These are phyloP conservation scores for Epinephelus lanceolatus DNA, from an alignment of 2,113 vertebrate species.

Conservation along the genomic window DNA sequence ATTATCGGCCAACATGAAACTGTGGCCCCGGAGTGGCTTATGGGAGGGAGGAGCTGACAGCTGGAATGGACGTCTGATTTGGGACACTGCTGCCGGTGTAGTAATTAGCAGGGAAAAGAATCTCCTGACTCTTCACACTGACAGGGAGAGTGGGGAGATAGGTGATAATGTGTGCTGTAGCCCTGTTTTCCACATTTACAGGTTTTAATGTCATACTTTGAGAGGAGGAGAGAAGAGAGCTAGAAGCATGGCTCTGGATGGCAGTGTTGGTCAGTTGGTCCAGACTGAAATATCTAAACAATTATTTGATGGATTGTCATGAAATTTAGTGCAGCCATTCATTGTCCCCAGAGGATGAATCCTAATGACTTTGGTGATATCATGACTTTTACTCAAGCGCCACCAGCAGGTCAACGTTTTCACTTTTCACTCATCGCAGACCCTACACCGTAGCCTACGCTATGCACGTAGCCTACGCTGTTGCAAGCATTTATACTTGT, in stretches of 20 bases:
- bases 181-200: conserved; percentile 35
- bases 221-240: background rate
- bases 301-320: background rate
- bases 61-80: conserved; percentile 31
- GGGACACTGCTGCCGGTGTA: conserved; percentile 23
- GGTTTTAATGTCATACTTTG: background rate
- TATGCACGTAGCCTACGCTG: no score
- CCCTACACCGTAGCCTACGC: no score
- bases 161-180: background rate
- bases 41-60: conserved; percentile 35
- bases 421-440: background rate
- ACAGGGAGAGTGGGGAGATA: conserved; percentile 5
- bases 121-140: conserved; percentile 3
- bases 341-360: background rate
- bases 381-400: background rate
- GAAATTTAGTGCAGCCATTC: background rate
- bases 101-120: conserved; percentile 20
- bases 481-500: no score
- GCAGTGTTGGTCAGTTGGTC: background rate
- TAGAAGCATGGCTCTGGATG: background rate
- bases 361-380: background rate
- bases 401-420: background rate
- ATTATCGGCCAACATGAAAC: conserved; percentile 51
- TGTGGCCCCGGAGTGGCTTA: conserved; percentile 2
- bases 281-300: conserved; percentile 14